Evolutionary conservation across 2,888 invertebrate species (phyloP), one percentile per base, ranked within the genome.

Genomic region (Cryptocephalus moraei): DNA sequence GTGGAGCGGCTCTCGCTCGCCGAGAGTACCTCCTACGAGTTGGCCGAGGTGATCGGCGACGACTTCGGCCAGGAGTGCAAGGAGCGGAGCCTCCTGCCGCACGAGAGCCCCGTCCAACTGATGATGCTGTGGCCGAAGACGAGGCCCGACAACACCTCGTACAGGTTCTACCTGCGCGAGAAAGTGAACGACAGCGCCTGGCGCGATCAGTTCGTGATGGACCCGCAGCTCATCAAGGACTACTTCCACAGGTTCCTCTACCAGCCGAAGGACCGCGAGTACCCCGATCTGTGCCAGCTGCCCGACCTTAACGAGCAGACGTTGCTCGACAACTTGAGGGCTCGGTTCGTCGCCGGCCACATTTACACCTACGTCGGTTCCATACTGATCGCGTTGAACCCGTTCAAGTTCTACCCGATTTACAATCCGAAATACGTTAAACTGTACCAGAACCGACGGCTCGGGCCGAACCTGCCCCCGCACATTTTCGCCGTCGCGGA

Each of bases 381-480:
- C 46, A 95, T 96, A 66, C 76, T 96, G 49, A 93, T 96, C 63
- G 93, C 95, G 44, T 85, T 95, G 54, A 95, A 95, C 70, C 88
- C 88, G 9, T 93, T 93, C 72, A 87, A 87, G 75, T 94, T 94
- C 72, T 92, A 92, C 71, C 94, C 95, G 14, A 95, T 96, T 59
- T 96, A 95, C 76, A 95, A 95, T 74, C 95, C 95, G 41, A 95
- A 94, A 73, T 94, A 93, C 75, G 94, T 94, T 57, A 90, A 92
- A 71, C 73, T 94, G 60, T 96, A 95, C 73, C 94, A 95, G 73
- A 92, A 91, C 73, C 82, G 91, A 67, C 76, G 91, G 60, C 78
- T 93, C 59, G 91, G 91, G 32, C 88, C 91, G 36, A 92, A 91
- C 65, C 78, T 94, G 57, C 94, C 95, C 36, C 95, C 96, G 40